Evolutionary conservation across 2,113 vertebrate genomes (phyloP), one percentile per base, ranked within the genome.

Genomic region (Dascyllus trimaculatus): DNA sequence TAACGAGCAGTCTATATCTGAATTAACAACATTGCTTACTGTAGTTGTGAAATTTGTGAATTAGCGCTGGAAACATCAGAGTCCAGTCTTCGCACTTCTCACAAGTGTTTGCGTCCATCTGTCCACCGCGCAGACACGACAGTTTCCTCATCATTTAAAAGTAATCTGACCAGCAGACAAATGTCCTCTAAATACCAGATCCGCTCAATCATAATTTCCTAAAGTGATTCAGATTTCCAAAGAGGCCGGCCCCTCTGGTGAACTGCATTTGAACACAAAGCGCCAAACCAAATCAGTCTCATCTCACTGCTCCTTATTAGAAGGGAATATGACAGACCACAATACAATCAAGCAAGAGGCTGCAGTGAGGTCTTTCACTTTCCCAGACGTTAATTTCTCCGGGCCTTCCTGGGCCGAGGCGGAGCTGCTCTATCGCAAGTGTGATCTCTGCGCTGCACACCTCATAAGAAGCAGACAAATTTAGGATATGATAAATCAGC

Each of bases 401-500:
- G 0, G 62, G 71, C 70, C 46, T 74, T 71, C 58, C 8, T 4
- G 10, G 65, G 32, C 69, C 10, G 26, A 71, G 60, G 38, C 32
- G 1, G 25, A 57, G 52, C 57, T 10, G 68, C 68, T 65, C 68
- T 60, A 75, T 84, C 75, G 17, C 62, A 24, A 68, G 75, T 71
- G 75, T 59, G 72, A 82, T 80, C 83, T 79, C 66, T 24, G 13
- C 11, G 45, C 75, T 53, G 77, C 82, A 59, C 71, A 66, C 70
- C 69, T 84, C 80, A 71, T 75, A 82, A 71, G 76, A 29, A 80
- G 60, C 71, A 43, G 75, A 66, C 81, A 70, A 61, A 61, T 88
- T 75, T 84, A 63, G 66, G 75, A 72, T 57, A 51, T 62, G 70
- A 84, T 87, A 87, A 78, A 88, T 82, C 80, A 75, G 66, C 11